These are phyloP conservation scores for Chouioia cunea DNA, from an alignment of 2,888 invertebrate genomes.

Conservation along the genomic window DNA sequence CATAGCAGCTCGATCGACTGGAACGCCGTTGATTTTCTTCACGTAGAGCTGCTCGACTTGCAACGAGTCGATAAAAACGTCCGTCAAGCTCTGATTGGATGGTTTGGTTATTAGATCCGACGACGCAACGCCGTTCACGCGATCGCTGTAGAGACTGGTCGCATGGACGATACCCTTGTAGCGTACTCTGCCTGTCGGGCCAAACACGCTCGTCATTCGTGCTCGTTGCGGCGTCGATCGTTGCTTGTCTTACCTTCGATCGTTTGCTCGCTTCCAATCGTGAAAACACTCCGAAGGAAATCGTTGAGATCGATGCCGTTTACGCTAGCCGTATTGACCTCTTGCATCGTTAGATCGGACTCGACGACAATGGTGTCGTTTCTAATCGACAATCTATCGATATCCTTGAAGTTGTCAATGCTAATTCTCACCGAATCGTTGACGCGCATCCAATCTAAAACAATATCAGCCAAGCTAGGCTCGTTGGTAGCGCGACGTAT, in stretches of 20 bases:
- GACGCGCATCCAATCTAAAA: constrained; percentile 54
- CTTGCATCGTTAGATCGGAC: constrained; percentile 48
- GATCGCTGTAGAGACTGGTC: constrained; percentile 45
- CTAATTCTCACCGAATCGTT: constrained; percentile 41
- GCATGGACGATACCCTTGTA: constrained; percentile 46
- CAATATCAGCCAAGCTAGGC: background rate
- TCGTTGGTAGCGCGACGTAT: no score
- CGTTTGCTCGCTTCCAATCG: constrained; percentile 51
- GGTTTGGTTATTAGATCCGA: constrained; percentile 52
- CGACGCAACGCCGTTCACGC: constrained; percentile 52
- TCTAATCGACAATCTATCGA: constrained; percentile 22
- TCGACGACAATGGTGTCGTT: constrained; percentile 53
- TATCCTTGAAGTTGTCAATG: constrained; percentile 26
- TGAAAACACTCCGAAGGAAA: constrained; percentile 53
- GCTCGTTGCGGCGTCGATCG: background rate
- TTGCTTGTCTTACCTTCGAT: constrained; percentile 54
- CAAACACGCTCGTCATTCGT: background rate
- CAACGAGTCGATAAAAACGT: constrained; percentile 50
- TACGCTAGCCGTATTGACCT: constrained; percentile 49
- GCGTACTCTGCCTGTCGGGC: constrained; percentile 51
- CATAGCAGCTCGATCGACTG: constrained; percentile 55
- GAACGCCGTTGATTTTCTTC: constrained; percentile 55
- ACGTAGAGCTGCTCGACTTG: constrained; percentile 51
- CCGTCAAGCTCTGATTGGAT: constrained; percentile 54
- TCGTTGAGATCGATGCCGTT: constrained; percentile 51